Evolutionary conservation across 2,113 vertebrate genomes (phyloP).

Genomic region (Rhinolophus ferrumequinum): DNA sequence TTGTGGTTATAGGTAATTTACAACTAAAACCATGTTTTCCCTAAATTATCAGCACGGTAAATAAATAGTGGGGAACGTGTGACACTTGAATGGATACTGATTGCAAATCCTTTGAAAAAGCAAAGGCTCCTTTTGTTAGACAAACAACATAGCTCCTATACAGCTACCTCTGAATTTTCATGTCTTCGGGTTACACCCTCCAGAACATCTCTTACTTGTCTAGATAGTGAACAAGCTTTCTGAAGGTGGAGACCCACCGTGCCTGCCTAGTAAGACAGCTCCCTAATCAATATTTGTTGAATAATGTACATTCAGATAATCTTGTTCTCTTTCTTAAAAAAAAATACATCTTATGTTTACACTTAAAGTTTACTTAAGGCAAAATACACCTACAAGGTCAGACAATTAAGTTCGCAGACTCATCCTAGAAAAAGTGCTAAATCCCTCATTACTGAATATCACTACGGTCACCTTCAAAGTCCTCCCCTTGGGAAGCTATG

Average conservation of each 20-base stretch:
- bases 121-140: background rate
- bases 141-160: background rate
- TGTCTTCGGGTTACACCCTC: background rate
- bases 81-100: background rate
- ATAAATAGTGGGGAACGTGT: background rate
- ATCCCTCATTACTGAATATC: no score
- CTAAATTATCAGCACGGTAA: background rate
- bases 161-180: background rate
- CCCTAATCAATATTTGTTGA: background rate
- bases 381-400: background rate
- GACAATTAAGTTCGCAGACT: no score
- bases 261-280: background rate
- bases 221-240: background rate
- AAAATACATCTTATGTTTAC: background rate
- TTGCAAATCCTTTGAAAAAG: conserved; percentile 9
- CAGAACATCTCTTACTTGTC: background rate
- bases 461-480: no score
- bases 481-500: no score
- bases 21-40: background rate
- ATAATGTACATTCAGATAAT: background rate
- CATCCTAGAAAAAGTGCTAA: no score
- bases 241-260: background rate
- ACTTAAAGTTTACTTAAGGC: background rate
- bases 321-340: background rate
- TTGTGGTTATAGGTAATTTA: background rate